Conservation (phyloP, 2,888 invertebrate genomes). For the Noctua janthe region DNA sequence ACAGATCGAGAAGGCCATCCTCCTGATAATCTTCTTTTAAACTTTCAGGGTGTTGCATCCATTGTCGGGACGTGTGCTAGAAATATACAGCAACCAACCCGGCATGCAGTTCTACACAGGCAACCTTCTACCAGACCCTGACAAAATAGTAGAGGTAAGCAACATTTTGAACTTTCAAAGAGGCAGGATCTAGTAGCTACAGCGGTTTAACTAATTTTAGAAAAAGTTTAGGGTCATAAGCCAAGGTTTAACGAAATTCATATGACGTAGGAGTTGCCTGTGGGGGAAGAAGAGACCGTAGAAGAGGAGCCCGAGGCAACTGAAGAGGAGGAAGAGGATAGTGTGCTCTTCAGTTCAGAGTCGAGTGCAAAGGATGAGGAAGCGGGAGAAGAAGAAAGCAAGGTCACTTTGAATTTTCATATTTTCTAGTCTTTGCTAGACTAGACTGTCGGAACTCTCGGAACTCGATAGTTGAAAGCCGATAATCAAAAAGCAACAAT, state of each 20-base stretch:
- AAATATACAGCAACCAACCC: slow-evolving; percentile 96
- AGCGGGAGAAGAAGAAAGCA: slow-evolving; percentile 76
- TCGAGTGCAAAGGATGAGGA: slow-evolving; percentile 76
- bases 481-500: not conserved
- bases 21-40: not conserved
- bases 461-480: not conserved
- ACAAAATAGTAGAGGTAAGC: slow-evolving; percentile 82
- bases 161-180: not conserved
- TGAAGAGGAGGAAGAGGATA: slow-evolving; percentile 48
- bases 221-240: not conserved
- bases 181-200: not conserved
- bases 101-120: slow-evolving; percentile 97
- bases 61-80: slow-evolving; percentile 93
- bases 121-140: slow-evolving; percentile 92
- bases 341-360: slow-evolving; percentile 72
- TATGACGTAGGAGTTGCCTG: slow-evolving; percentile 57
- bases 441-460: not conserved
- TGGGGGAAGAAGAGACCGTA: slow-evolving; percentile 55
- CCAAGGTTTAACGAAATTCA: not conserved
- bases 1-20: not conserved
- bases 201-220: not conserved
- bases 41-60: slow-evolving; percentile 92
- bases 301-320: slow-evolving; percentile 56
- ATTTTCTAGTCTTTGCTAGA: slow-evolving; percentile 18
- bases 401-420: slow-evolving; percentile 74